A percentile compares a stretch with the other conserved stretches of the same genome.
Conservation (phyloP, 2,113 vertebrate genomes). For the Brienomyrus brachyistius region DNA sequence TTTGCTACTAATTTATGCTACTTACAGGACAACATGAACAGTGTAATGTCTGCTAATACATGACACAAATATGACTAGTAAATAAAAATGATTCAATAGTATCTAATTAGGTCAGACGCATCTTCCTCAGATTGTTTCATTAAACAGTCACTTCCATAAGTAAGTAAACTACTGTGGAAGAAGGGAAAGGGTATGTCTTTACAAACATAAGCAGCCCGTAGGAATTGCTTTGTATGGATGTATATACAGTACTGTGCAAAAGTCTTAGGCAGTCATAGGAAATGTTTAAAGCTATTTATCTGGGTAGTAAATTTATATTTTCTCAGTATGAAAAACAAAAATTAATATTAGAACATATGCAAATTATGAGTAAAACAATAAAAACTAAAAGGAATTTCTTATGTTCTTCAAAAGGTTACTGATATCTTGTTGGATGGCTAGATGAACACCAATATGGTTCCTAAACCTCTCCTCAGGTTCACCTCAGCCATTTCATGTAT, state of each 20-base stretch:
- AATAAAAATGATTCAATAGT: not conserved
- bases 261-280: too few relatives aligned
- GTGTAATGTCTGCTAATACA: not conserved
- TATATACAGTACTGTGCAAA: not conserved
- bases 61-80: not conserved
- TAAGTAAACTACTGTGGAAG: not conserved
- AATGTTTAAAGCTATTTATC: too few relatives aligned
- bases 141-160: not conserved
- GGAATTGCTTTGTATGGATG: not conserved
- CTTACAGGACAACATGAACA: not conserved
- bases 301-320: too few relatives aligned
- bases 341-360: not conserved
- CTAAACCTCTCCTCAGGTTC: too few relatives aligned
- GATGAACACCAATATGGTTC: too few relatives aligned
- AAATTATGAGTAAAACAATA: not conserved
- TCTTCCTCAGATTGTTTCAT: not conserved
- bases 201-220: not conserved
- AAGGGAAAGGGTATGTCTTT: not conserved
- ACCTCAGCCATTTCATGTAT: too few relatives aligned
- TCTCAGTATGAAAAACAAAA: too few relatives aligned
- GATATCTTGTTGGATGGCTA: too few relatives aligned
- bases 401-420: not conserved
- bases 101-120: not conserved
- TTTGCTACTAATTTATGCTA: not conserved
- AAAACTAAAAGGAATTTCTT: not conserved